phyloP scores from a whole-genome alignment of 2,113 vertebrate genomes.

The Stegostoma tigrinum region DNA sequence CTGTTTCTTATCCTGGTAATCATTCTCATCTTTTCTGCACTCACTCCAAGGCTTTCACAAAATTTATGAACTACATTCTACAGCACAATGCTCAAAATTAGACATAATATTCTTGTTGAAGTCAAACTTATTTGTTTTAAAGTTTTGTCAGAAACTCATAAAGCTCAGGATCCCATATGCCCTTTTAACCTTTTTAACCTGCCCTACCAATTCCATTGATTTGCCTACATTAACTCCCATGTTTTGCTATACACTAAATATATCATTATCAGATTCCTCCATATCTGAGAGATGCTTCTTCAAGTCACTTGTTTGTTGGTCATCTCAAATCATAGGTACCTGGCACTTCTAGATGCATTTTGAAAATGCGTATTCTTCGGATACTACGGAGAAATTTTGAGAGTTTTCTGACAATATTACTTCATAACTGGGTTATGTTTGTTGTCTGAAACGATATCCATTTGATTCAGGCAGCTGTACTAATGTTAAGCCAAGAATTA shows the following conservation, averaged over 20 bases:
- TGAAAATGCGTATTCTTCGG: neutral
- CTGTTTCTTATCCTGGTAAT: no score
- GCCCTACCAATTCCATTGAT: no score
- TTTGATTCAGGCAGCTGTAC: neutral
- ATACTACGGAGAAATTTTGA: neutral
- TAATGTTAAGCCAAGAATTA: neutral
- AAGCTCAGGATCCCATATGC: neutral
- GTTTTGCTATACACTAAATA: no score
- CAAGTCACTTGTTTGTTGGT: neutral
- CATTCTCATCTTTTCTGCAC: no score
- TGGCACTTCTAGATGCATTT: neutral
- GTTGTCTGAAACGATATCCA: neutral
- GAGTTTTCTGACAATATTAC: neutral
- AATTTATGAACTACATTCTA: neutral
- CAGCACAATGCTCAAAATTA: neutral
- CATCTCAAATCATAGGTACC: neutral
- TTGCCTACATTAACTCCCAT: no score
- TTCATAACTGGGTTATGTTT: neutral
- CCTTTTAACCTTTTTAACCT: no score
- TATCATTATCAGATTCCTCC: neutral
- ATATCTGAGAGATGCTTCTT: neutral
- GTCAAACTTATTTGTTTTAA: no score
- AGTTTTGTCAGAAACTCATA: neutral
- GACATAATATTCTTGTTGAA: neutral
- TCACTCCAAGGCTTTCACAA: neutral